These are phyloP conservation scores for Pocillopora damicornis DNA, from an alignment of 64 coral and sea anemone genomes.

Conservation along the genomic window DNA sequence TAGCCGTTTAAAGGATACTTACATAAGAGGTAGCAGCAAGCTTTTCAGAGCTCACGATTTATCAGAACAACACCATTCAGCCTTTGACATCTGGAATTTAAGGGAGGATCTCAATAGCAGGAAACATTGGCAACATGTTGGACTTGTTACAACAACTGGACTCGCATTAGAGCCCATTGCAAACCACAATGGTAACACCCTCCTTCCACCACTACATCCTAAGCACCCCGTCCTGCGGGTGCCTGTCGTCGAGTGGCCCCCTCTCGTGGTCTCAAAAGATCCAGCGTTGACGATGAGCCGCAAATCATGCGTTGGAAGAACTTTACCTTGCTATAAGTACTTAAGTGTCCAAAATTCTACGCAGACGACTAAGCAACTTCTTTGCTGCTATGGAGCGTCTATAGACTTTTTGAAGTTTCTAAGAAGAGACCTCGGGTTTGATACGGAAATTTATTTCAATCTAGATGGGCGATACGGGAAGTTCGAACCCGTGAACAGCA, in stretches of 20 bases:
- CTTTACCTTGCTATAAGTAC: slow-evolving; percentile 10
- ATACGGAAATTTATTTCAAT: slow-evolving; percentile 46
- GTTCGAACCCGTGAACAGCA: background rate
- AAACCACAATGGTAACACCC: background rate
- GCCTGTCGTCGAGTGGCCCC: slow-evolving; percentile 31
- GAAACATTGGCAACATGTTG: slow-evolving; percentile 33
- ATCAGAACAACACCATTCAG: background rate
- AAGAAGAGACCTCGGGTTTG: slow-evolving; percentile 44
- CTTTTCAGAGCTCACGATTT: slow-evolving; percentile 3
- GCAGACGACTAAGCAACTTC: background rate
- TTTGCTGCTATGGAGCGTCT: slow-evolving; percentile 41
- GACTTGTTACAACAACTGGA: slow-evolving; percentile 23
- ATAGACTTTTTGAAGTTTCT: slow-evolving; percentile 58
- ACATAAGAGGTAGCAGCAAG: background rate
- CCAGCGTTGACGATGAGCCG: background rate
- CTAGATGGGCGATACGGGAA: slow-evolving; percentile 38
- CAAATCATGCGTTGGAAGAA: background rate
- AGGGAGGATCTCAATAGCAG: slow-evolving; percentile 14
- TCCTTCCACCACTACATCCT: background rate
- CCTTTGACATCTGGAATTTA: slow-evolving; percentile 30
- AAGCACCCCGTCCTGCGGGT: slow-evolving; percentile 30
- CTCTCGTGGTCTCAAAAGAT: slow-evolving; percentile 10
- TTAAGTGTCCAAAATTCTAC: background rate
- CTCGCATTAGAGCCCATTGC: slow-evolving; percentile 41
- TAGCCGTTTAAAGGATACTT: background rate